Evolutionary conservation across 2,888 invertebrate species (phyloP), one percentile per base, ranked within the genome.

Genomic region (Mechanitis mazaeus): DNA sequence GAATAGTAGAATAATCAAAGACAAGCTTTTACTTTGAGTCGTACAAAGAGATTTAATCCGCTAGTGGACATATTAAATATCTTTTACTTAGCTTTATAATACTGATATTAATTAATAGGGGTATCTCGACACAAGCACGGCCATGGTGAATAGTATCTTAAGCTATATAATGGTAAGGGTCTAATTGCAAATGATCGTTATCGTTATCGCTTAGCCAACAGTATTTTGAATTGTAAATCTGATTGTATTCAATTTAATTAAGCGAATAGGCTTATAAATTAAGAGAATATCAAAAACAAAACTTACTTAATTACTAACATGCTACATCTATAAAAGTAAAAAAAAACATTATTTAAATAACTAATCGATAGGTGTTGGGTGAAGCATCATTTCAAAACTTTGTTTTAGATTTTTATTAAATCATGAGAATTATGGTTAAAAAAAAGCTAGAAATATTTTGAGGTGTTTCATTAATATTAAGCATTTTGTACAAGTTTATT

Each of bases 41-140:
- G 54, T 61, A 70, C 69, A 72, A 71, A 72, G 70, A 68, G 68
- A 71, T 71, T 63, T 67, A 69, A 71, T 71, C 68, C 63, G 64
- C 59, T 69, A 65, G 60, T 68, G 64, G 63, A 60, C 64, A 67
- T 65, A 66, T 66, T 67, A 66, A 65, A 66, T 66, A 66, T 68
- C 59, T 66, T 66, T 67, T 58, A 59, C 56, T 66, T 66, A 58
- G 59, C 59, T 66, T 65, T 65, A 66, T 58, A 64, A 61, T 64
- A 61, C 63, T 53, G 61, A 66, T 64, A 68, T 67, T 69, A 69
- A 68, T 61, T 64, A 66, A 57, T 58, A 56, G 63, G 58, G 61
- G 54, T 65, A 54, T 53, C 56, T 45, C 47, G 47, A 56, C 59
- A 59, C n/a, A 54, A 62, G 54, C 57, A 58, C 58, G 42, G 54